Percentiles rank a stretch among this genome's conserved stretches.
Evolutionary conservation across 1,140 invertebrate species (phyloP).

Genomic region (Drosophila melanogaster): Release_6_plus_ISO1_MT NT_033777.3:18842501-18843000

Average conservation of each 20-base stretch:
- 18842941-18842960: not conserved
- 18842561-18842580: conserved; percentile 76
- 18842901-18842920: not conserved
- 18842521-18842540: conserved; percentile 62
- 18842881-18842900: not conserved
- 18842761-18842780: conserved; percentile 25
- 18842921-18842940: not conserved
- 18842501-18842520: conserved; percentile 69
- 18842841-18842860: no score
- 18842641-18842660: conserved; percentile 7
- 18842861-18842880: not conserved
- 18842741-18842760: conserved; percentile 39
- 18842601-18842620: conserved; percentile 82
- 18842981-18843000: not conserved
- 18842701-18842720: conserved; percentile 61
- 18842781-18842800: conserved; percentile 15
- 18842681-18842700: conserved; percentile 78
- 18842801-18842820: conserved; percentile 18
- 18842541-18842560: conserved; percentile 10
- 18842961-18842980: not conserved
- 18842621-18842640: conserved; percentile 60
- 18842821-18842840: no score
- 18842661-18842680: conserved; percentile 64
- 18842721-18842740: conserved; percentile 49
- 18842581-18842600: conserved; percentile 82